phyloP scores from a whole-genome alignment of 2,113 vertebrate species.

The Tonatia bakeri region DNA sequence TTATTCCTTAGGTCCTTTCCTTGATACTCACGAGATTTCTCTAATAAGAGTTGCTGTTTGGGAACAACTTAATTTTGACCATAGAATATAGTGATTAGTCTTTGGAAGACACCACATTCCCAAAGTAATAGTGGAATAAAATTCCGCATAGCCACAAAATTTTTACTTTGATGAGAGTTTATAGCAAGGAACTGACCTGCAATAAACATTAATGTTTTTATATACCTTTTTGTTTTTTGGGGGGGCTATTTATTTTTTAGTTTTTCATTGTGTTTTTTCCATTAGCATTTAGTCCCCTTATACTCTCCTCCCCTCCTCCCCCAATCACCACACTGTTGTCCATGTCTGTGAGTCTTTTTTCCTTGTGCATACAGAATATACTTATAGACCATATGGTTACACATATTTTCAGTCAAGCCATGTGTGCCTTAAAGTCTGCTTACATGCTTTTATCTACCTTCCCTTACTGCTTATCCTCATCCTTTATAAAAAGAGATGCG shows the following conservation, averaged over 20 bases:
- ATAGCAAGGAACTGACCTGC: background rate
- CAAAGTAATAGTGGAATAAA: background rate
- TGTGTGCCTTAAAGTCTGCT: background rate
- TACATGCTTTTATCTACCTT: background rate
- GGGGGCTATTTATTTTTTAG: no score
- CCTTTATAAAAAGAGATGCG: background rate
- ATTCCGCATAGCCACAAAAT: background rate
- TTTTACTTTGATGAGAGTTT: background rate
- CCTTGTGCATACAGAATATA: background rate
- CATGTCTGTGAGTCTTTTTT: no score
- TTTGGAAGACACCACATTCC: background rate
- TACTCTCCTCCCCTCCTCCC: no score
- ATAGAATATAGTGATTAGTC: background rate
- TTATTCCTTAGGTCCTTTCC: background rate
- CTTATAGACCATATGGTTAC: background rate
- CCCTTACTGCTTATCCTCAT: background rate
- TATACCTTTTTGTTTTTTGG: background rate
- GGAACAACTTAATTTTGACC: background rate
- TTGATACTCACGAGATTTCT: background rate
- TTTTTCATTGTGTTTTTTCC: no score
- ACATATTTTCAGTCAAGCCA: background rate
- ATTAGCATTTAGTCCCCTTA: no score
- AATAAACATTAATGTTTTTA: background rate
- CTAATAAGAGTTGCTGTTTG: background rate
- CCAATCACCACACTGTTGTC: no score